Base-by-base conservation (phyloP, 2,113 vertebrate genomes). In the Tychaedon coryphoeus region DNA sequence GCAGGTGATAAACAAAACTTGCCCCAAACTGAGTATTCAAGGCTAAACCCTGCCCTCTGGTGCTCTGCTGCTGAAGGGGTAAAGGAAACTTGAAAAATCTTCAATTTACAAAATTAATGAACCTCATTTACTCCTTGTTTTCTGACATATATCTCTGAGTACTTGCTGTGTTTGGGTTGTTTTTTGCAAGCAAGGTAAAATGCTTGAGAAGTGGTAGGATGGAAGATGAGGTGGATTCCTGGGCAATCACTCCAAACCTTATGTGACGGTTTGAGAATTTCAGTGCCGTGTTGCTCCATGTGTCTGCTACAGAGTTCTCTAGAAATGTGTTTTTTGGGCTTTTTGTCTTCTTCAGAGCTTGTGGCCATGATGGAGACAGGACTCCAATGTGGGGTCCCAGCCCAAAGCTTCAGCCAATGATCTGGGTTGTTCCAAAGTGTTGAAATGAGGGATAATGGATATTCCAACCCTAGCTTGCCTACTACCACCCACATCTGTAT, bases 241-340 rank as follows among this genome's bases (percentile, higher is more conserved):
- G 80, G 9, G 50, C 42, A 43, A 34, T 31, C 42, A 53, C n/a
- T 83, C 43, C 56, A 54, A 76, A 33, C 3, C 8, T 53, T 36
- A 12, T 3, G 15, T 40, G 48, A 10, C 2, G 73, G 8, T 29
- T 69, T 3, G 2, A 26, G 66, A 38, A 65, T 48, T 76, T 61
- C 23, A 28, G 40, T 7, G 53, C 10, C 0, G 0, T 42, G 8
- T 19, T 54, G 4, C 23, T 79, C 69, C 18, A 4, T 10, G 23
- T 28, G 12, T 18, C 20, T 36, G 15, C 15, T 85, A 7, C 3
- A 33, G 10, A 62, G 15, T 9, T 82, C 58, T 58, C 72, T n/a
- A 80, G 45, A 83, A 86, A 60, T 4, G 24, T 1, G 9, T 9
- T 1, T 86, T 79, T 57, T 15, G 38, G 28, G 9, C 2, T 42